Evolutionary conservation across 2,113 vertebrate species (phyloP), one percentile per base, ranked within the genome.

Genomic region (Aplodontia rufa): DNA sequence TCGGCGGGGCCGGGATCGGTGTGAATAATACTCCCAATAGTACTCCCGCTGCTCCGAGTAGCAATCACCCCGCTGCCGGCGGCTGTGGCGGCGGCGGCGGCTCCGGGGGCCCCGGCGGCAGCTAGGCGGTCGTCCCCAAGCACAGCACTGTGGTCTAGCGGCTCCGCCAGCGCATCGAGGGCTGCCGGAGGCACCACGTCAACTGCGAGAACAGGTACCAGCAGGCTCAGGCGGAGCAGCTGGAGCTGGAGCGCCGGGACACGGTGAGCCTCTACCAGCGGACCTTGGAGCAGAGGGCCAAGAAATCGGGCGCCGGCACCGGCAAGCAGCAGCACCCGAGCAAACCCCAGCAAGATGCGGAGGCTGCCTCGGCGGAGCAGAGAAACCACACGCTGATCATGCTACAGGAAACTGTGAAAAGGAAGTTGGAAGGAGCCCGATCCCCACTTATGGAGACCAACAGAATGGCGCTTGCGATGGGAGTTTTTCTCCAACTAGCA

Each of bases 61-160:
- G 97, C 98, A 98, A 96, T 97, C 96, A 92, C 96, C 97, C 97
- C 71, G 95, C 97, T 5, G 92, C 75, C 3, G 91, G 98, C 85
- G 95, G 98, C 94, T 89, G 97, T 91, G 76, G 78, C 88, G 83
- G 97, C 96, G 45, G 95, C 93, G 85, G 53, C 96, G 96, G 97
- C 98, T 96, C 97, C 86, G 96, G 96, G 95, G 94, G 95, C 93
- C 97, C 92, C 93, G 96, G 97, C 90, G 95, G 97, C 95, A 81
- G 97, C 95, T 97, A 98, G 93, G 98, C 98, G 98, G 98, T 98
- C 96, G 98, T 99, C 74, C 99, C 99, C 97, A 99, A 99, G 96
- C 99, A 99, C 99, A 99, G 99, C 99, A 99, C 99, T 9, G 99
- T 99, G 98, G 99, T 99, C 98, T 99, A 99, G 98, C 94, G 99